phyloP scores from a whole-genome alignment of 2,888 invertebrate genomes.

The Andrena camellia region DNA sequence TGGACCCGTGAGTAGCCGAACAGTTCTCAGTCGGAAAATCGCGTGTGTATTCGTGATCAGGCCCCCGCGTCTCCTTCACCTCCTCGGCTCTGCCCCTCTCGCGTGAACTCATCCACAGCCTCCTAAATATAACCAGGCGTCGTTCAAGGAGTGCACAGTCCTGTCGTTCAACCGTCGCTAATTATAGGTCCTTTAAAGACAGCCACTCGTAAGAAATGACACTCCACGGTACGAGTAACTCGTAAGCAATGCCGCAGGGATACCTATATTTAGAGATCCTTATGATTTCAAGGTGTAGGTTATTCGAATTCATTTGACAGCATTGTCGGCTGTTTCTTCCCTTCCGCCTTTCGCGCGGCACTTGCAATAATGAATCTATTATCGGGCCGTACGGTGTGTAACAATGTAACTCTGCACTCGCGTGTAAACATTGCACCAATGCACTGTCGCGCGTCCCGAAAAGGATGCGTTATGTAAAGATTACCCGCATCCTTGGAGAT shows the following conservation, averaged over 20 bases:
- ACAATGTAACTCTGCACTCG: slow-evolving; percentile 4
- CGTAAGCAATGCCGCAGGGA: slow-evolving; percentile 26
- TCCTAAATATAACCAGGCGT: slow-evolving; percentile 71
- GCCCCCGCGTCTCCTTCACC: slow-evolving; percentile 9
- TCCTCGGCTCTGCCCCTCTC: slow-evolving; percentile 38
- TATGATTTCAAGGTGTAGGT: slow-evolving; percentile 48
- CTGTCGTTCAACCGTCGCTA: slow-evolving; percentile 65
- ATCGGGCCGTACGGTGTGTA: neutral
- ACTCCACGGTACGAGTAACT: slow-evolving; percentile 44
- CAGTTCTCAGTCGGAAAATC: slow-evolving; percentile 11
- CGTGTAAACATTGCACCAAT: slow-evolving; percentile 23
- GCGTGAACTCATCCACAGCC: slow-evolving; percentile 37
- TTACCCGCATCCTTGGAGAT: slow-evolving; percentile 45
- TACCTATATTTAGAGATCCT: slow-evolving; percentile 5
- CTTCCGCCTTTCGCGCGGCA: neutral
- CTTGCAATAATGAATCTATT: neutral
- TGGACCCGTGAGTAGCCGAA: slow-evolving; percentile 77
- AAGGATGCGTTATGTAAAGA: slow-evolving; percentile 62
- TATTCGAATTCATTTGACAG: slow-evolving; percentile 38
- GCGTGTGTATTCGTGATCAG: slow-evolving; percentile 6
- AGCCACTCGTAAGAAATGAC: slow-evolving; percentile 51
- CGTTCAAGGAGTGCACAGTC: slow-evolving; percentile 67
- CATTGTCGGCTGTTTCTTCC: slow-evolving; percentile 1
- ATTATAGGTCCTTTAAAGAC: slow-evolving; percentile 72
- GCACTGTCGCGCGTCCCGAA: slow-evolving; percentile 39